Percentiles rank a stretch among this genome's conserved stretches.
phyloP scores from a whole-genome alignment of 2,797 vertebrate species.

The Lithobates pipiens region DNA sequence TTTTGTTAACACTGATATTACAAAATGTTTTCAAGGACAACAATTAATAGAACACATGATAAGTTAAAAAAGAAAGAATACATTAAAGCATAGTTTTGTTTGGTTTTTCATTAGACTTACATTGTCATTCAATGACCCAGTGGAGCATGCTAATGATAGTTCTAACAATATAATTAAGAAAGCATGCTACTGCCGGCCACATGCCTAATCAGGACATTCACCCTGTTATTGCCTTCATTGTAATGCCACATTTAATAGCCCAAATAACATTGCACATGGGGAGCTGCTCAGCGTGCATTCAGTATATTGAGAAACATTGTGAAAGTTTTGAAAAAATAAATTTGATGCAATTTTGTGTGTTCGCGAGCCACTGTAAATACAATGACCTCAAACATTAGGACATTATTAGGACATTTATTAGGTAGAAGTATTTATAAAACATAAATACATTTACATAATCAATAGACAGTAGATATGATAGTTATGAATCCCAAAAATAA shows the following conservation, averaged over 20 bases:
- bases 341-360: background rate
- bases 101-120: conserved; percentile 16
- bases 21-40: background rate
- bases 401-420: too few species aligned
- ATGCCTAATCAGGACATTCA: conserved; percentile 51
- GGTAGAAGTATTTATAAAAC: too few species aligned
- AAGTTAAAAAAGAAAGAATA: conserved; percentile 9
- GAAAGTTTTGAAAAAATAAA: background rate
- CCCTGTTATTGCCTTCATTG: conserved; percentile 54
- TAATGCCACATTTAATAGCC: conserved; percentile 44
- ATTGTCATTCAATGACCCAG: conserved; percentile 41
- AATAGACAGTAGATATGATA: too few species aligned
- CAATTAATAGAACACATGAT: background rate
- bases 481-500: too few species aligned
- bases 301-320: conserved; percentile 4
- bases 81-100: conserved; percentile 10
- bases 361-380: background rate
- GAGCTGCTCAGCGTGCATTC: background rate
- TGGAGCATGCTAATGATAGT: conserved; percentile 52
- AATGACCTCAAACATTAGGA: too few species aligned
- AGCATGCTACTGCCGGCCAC: conserved; percentile 49
- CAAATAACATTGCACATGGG: conserved; percentile 43
- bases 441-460: too few species aligned
- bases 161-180: conserved; percentile 50
- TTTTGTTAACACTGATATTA: background rate